Conservation (phyloP, 1,140 invertebrate species). For the Bombus sylvicola region DNA sequence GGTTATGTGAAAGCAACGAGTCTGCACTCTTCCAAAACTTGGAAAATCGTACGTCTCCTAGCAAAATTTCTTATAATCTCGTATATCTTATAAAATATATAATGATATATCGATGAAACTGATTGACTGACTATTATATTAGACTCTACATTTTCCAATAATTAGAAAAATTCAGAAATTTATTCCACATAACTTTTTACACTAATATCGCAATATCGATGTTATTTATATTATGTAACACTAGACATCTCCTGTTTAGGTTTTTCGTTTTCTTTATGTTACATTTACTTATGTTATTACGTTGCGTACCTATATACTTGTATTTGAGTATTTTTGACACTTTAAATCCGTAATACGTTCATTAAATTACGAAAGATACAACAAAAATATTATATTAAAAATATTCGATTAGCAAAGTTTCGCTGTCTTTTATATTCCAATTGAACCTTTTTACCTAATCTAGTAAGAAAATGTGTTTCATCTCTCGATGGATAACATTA, state of each 20-base stretch:
- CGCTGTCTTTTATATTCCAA: not conserved
- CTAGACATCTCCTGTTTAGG: not conserved
- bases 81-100: slow-evolving; percentile 6
- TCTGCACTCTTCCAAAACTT: slow-evolving; percentile 51
- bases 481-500: not conserved
- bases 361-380: not conserved
- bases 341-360: not conserved
- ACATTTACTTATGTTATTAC: not conserved
- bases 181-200: slow-evolving; percentile 63
- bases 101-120: slow-evolving; percentile 14
- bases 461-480: not conserved
- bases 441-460: no score
- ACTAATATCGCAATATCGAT: not conserved
- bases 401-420: not conserved
- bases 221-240: not conserved
- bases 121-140: slow-evolving; percentile 74
- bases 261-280: not conserved
- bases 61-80: not conserved
- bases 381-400: not conserved
- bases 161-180: slow-evolving; percentile 28
- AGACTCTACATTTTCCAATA: slow-evolving; percentile 68
- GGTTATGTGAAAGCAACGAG: not conserved
- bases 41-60: slow-evolving; percentile 30
- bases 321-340: not conserved
- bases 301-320: not conserved